These are phyloP conservation scores for Nesoenas mayeri DNA, from an alignment of 2,113 vertebrate species.

Conservation along the genomic window DNA sequence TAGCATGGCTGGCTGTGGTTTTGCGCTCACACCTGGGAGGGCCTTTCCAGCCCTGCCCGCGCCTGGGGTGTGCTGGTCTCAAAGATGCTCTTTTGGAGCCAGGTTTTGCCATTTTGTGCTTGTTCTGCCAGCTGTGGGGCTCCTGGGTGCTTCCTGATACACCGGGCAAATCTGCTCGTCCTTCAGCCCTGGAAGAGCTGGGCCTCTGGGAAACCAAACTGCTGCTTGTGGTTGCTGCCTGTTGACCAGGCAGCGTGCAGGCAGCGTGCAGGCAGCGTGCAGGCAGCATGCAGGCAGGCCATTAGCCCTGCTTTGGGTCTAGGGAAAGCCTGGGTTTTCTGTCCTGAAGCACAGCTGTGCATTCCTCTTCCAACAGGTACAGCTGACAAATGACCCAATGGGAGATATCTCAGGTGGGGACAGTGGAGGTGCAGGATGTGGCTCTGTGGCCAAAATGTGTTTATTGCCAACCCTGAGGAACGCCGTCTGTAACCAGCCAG, in stretches of 20 bases:
- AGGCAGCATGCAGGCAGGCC: neutral
- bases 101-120: neutral
- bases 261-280: neutral
- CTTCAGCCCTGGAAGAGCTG: neutral
- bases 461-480: neutral
- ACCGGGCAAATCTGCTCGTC: rapidly evolving
- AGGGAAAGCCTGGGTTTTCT: neutral
- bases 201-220: neutral
- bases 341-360: neutral
- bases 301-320: neutral
- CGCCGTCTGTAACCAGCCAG: neutral
- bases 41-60: neutral
- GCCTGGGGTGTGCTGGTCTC: neutral
- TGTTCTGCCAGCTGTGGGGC: neutral
- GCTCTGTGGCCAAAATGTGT: neutral
- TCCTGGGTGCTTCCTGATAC: neutral
- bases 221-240: neutral
- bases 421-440: neutral
- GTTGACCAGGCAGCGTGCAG: rapidly evolving
- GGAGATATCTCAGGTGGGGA: neutral
- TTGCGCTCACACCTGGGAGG: neutral
- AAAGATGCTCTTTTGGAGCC: neutral
- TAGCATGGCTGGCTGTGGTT: neutral
- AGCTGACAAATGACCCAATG: neutral
- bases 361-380: neutral